Evolutionary conservation across 2,113 vertebrate species (phyloP).

Genomic region (Craseonycteris thonglongyai): DNA sequence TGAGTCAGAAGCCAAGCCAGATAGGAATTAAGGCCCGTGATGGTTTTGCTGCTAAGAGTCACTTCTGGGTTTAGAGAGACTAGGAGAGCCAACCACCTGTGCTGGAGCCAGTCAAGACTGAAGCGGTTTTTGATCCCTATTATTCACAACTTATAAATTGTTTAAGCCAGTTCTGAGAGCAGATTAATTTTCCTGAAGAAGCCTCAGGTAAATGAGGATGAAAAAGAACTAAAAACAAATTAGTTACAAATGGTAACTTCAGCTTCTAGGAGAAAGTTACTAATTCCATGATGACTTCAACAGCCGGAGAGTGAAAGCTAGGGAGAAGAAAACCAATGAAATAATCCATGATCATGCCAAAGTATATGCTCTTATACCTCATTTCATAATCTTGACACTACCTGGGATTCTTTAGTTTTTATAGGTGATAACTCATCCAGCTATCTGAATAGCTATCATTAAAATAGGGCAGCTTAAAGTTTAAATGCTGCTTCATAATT

Average conservation of each 20-base stretch:
- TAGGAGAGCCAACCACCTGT: background rate
- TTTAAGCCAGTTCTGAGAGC: background rate
- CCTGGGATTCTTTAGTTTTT: background rate
- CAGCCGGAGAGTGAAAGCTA: background rate
- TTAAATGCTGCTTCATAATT: conserved; percentile 13
- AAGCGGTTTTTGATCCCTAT: background rate
- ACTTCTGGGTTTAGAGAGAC: background rate
- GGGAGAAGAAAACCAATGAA: background rate
- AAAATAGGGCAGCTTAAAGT: background rate
- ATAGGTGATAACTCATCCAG: background rate
- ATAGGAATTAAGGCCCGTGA: background rate
- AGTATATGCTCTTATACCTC: background rate
- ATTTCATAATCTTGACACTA: background rate
- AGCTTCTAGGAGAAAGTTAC: conserved; percentile 21
- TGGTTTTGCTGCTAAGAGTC: background rate
- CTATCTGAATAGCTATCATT: background rate
- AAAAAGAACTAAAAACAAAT: conserved; percentile 11
- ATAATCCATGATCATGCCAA: background rate
- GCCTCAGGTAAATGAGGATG: background rate
- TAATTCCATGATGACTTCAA: background rate
- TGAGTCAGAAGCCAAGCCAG: background rate
- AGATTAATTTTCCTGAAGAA: conserved; percentile 27
- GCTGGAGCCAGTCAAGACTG: background rate
- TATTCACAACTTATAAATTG: background rate
- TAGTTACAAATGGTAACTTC: background rate